Evolutionary conservation across 2,113 vertebrate species (phyloP), one percentile per base, ranked within the genome.

Genomic region (Mormoops blainvillei): DNA sequence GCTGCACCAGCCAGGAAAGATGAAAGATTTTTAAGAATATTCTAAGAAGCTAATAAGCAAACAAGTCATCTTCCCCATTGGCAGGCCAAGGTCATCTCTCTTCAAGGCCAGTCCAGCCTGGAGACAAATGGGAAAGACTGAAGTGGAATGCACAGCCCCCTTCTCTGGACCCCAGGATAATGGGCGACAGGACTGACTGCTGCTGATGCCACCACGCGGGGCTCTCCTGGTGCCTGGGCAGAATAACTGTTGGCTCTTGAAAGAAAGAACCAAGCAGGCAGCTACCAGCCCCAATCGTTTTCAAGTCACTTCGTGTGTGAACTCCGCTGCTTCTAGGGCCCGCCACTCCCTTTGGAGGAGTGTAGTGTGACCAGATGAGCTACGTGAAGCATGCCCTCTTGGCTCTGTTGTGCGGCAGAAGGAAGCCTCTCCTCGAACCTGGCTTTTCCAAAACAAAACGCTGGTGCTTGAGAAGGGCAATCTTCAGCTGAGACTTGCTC

Each of bases 41-140:
- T 74, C 71, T 36, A 13, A 22, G 41, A 68, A 31, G 26, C 43
- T 38, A 45, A 20, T 26, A 26, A 76, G 13, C 24, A 58, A 36
- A 91, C 28, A 73, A 81, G 43, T 20, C 28, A 14, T 26, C 84
- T 96, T 94, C 89, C 95, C 80, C 45, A 0, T 74, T 65, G 87
- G 82, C 95, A 58, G 65, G 10, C 67, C 68, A 52, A 95, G 45
- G 88, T 74, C 31, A 3, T 14, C 82, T 94, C 83, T 89, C 95
- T 73, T 45, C 28, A n/a, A 92, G 80, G 5, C 87, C 86, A 92
- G 83, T 78, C 88, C 61, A 41, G 26, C 6, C 77, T 92, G 71
- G 56, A 89, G 0, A 0, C 19, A 3, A 92, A 70, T 38, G 84
- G 85, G 94, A 54, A 38, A 13, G 52, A 43, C 28, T 50, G n/a